These are phyloP conservation scores for Bergia sp. DNA, from an alignment of 92 coral and sea anemone genomes.

Conservation along the genomic window DNA sequence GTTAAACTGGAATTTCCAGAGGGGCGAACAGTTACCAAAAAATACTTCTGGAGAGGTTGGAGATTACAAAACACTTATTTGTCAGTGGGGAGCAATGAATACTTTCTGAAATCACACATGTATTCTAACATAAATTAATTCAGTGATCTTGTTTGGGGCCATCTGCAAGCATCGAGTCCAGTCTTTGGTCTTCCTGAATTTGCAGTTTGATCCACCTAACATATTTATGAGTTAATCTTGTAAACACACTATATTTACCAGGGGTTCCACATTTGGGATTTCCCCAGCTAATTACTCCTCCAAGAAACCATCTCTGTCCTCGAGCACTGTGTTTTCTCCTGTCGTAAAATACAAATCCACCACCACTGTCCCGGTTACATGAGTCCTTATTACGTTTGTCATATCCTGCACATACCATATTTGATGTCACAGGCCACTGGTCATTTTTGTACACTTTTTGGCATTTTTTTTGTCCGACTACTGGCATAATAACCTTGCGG, in stretches of 20 bases:
- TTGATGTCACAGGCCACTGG: slow-evolving; percentile 84
- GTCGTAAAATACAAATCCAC: slow-evolving; percentile 86
- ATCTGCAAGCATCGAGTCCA: slow-evolving; percentile 36
- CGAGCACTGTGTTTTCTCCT: slow-evolving; percentile 48
- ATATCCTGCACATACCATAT: slow-evolving; percentile 96
- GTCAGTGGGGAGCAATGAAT: too few relatives aligned
- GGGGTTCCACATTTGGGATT: slow-evolving; percentile 83
- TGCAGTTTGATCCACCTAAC: slow-evolving; percentile 79
- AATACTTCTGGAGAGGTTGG: too few relatives aligned
- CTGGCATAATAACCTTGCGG: slow-evolving; percentile 80
- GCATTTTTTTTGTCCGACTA: slow-evolving; percentile 69
- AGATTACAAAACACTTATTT: too few relatives aligned
- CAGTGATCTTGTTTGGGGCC: slow-evolving; percentile 18
- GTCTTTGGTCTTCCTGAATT: slow-evolving; percentile 44
- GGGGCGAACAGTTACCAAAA: too few relatives aligned
- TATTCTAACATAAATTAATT: neutral
- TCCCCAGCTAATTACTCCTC: slow-evolving; percentile 98
- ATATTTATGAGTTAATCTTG: slow-evolving; percentile 74
- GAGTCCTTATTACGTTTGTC: slow-evolving; percentile 64
- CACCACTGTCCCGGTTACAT: slow-evolving; percentile 93
- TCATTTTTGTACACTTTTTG: slow-evolving; percentile 69
- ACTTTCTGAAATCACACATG: neutral
- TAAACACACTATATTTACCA: slow-evolving; percentile 94
- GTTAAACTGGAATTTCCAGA: too few relatives aligned
- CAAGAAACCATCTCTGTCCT: slow-evolving; percentile 79